A percentile compares a stretch with the other conserved stretches of the same genome.
phyloP scores from a whole-genome alignment of 2,113 vertebrate species.

The Epinephelus fuscoguttatus region DNA sequence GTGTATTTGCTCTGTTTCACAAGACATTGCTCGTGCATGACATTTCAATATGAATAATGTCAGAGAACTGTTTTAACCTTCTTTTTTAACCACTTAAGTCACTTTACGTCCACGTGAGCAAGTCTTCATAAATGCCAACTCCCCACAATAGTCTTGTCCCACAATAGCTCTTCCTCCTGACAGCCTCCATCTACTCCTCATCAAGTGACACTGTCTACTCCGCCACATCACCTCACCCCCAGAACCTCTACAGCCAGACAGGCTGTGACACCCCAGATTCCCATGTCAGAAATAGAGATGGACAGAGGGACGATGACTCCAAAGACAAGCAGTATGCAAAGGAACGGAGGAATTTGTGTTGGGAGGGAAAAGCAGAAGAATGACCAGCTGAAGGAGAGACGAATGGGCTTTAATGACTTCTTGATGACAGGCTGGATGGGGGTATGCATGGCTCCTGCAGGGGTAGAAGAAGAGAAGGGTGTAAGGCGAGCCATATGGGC shows the following conservation, averaged over 20 bases:
- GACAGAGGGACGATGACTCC: conserved; percentile 36
- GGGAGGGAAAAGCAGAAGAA: conserved; percentile 28
- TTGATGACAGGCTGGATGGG: conserved; percentile 77
- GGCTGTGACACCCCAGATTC: conserved; percentile 47
- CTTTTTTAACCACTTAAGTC: background rate
- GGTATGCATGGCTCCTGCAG: conserved; percentile 47
- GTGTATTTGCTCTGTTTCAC: background rate
- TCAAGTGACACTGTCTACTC: conserved; percentile 26
- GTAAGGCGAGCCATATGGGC: conserved; percentile 60
- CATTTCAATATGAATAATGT: background rate
- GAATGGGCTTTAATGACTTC: conserved; percentile 71
- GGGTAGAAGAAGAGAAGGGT: conserved; percentile 29
- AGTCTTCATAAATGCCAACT: conserved; percentile 8
- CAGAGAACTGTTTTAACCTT: background rate
- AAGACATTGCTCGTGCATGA: background rate
- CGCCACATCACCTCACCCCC: background rate
- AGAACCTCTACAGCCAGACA: conserved; percentile 28
- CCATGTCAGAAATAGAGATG: conserved; percentile 64
- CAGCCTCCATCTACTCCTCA: conserved; percentile 53
- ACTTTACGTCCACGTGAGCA: background rate
- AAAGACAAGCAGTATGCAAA: conserved; percentile 38
- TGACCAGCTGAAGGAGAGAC: conserved; percentile 28
- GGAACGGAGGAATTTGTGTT: conserved; percentile 62
- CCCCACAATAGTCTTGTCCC: conserved; percentile 21
- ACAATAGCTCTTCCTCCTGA: conserved; percentile 64